A percentile compares a stretch with the other conserved stretches of the same genome.
Conservation (phyloP, 30 jellyfish, hydroid and myxozoan species). For the Chironex yamaguchii region DNA sequence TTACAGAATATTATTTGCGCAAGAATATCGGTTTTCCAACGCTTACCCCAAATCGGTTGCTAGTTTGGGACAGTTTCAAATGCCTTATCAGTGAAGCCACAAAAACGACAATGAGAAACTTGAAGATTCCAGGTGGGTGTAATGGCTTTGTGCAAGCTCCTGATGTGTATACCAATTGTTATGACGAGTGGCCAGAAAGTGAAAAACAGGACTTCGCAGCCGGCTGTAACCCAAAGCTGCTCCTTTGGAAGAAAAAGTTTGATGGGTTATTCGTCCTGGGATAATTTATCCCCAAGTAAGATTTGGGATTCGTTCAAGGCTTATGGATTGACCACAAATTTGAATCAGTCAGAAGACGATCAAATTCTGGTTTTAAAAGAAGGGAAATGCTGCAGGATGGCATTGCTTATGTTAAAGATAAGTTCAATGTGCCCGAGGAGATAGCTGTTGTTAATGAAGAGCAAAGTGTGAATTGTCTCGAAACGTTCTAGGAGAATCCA, state of each 20-base stretch:
- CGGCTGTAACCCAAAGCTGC: not conserved
- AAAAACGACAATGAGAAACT: not conserved
- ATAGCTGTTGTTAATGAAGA: not conserved
- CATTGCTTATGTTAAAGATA: not conserved
- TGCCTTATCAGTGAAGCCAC: not conserved
- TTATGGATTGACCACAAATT: not conserved
- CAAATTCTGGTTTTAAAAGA: not conserved
- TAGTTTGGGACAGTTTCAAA: not conserved
- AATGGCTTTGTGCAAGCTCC: too few relatives aligned
- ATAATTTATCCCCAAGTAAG: not conserved
- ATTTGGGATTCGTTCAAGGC: not conserved
- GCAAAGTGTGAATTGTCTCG: too few relatives aligned
- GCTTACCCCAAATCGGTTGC: not conserved
- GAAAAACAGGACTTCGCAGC: not conserved
- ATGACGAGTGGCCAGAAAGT: not conserved
- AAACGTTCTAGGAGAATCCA: too few relatives aligned
- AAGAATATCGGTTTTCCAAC: not conserved
- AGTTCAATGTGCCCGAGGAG: not conserved
- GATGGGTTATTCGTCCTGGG: not conserved
- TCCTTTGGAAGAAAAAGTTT: not conserved
- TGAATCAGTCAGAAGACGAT: not conserved
- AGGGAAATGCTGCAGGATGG: not conserved
- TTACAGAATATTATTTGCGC: not conserved
- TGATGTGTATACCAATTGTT: not conserved
- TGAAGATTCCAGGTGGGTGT: not conserved